These are phyloP conservation scores for Sparidentex hasta DNA, from an alignment of 2,797 vertebrate genomes.

Conservation along the genomic window DNA sequence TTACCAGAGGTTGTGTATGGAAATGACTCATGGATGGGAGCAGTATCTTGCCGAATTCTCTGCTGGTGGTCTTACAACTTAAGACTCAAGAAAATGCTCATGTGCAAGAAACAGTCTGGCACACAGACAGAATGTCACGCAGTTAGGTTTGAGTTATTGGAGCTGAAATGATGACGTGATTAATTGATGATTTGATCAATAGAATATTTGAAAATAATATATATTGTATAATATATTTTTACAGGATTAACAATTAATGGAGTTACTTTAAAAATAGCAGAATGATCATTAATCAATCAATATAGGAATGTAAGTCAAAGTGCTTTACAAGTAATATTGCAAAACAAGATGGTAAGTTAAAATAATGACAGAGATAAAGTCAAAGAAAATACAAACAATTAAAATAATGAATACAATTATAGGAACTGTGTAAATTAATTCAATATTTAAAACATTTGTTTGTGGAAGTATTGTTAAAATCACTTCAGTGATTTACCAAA, in stretches of 20 bases:
- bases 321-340: too few species aligned
- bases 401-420: too few species aligned
- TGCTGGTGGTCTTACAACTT: not conserved
- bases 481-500: not conserved
- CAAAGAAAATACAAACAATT: too few species aligned
- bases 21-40: not conserved
- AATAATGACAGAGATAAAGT: too few species aligned
- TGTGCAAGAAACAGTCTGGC: not conserved
- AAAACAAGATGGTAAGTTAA: too few species aligned
- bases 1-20: not conserved
- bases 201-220: too few species aligned
- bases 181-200: too few species aligned
- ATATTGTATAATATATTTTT: not conserved
- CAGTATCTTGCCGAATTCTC: not conserved
- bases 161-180: not conserved
- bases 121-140: too few species aligned
- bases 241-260: not conserved
- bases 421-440: too few species aligned
- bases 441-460: too few species aligned
- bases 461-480: not conserved
- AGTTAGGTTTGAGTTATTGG: not conserved
- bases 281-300: not conserved
- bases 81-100: too few species aligned
- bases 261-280: not conserved
- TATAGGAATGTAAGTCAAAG: too few species aligned